Evolutionary conservation across 1,140 invertebrate genomes (phyloP), one percentile per base, ranked within the genome.

Genomic region (Megathymus violae): DNA sequence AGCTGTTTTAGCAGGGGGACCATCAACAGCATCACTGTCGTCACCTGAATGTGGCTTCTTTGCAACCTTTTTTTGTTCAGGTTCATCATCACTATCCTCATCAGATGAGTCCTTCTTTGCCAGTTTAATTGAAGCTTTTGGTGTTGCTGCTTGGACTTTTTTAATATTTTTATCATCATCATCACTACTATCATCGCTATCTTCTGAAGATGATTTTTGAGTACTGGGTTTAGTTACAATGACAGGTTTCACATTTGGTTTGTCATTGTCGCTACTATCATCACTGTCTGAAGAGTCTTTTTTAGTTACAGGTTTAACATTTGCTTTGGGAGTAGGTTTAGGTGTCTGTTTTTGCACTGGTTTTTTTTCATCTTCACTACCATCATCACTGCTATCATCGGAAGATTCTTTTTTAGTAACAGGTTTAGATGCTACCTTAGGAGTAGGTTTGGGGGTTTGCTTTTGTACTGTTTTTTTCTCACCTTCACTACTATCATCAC

Each of bases 161-260:
- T 65, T 31, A 71, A 9, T 41, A 69, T 71, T 50, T 76, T 46
- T n/a, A n/a, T n/a, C n/a, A n/a, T 69, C 71, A 58, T 78, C 68
- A 17, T 78, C 78, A 66, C 69, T 76, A 52, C 77, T 80, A 31
- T 80, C 78, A 64, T 80, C 78, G 70, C 80, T 82, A 36, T 82
- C 78, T 15, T 77, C 80, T 59, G 75, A 78, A 11, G 80, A 78
- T 11, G 69, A 67, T 36, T 77, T 61, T 64, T 80, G 77, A 52
- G 58, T 62, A 38, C 60, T 62, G 7, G 41, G 19, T 44, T 77
- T 78, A 11, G 61, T n/a, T 34, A 10, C 61, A 10, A 65, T 62
- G 9, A 69, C 68, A 31, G 46, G 59, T 54, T 74, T 73, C n/a
- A n/a, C n/a, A n/a, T 67, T 64, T 13, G 62, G 46, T 43, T 65